These are phyloP conservation scores for Orientallactaga bullata DNA, from an alignment of 2,113 vertebrate species.

Conservation along the genomic window DNA sequence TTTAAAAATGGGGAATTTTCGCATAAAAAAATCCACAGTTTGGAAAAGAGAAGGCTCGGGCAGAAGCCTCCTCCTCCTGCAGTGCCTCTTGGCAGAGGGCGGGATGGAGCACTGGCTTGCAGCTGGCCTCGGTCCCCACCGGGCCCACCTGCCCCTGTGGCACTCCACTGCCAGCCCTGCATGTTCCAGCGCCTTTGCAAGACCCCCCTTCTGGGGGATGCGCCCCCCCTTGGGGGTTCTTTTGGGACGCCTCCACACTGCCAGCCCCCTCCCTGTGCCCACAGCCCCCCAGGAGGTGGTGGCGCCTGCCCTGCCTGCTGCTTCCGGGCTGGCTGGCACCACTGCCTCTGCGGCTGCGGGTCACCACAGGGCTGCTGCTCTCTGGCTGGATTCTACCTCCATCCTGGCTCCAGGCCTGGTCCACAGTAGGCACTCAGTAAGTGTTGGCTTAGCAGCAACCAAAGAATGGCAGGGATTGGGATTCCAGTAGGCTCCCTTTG, in stretches of 20 bases:
- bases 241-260: background rate
- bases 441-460: slow-evolving; percentile 69
- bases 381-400: slow-evolving; percentile 68
- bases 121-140: background rate
- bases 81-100: background rate
- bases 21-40: slow-evolving; percentile 64
- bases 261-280: background rate
- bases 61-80: background rate
- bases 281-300: background rate
- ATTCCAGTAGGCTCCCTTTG: slow-evolving; percentile 61
- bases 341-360: slow-evolving; percentile 62
- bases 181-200: background rate
- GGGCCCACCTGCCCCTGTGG: slow-evolving; percentile 58
- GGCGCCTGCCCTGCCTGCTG: background rate
- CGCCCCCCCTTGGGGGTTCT: background rate
- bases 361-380: slow-evolving; percentile 63
- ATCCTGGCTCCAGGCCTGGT: slow-evolving; percentile 76
- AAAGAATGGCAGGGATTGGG: slow-evolving; percentile 25
- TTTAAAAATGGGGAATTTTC: slow-evolving; percentile 68
- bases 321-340: slow-evolving; percentile 63
- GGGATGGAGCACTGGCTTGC: background rate
- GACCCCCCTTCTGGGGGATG: background rate
- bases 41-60: slow-evolving; percentile 32
- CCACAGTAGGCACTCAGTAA: slow-evolving; percentile 77
- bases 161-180: too few species aligned